A percentile compares a stretch with the other conserved stretches of the same genome.
Conservation (phyloP, 2,113 vertebrate genomes). For the Ctenodactylus gundi region DNA sequence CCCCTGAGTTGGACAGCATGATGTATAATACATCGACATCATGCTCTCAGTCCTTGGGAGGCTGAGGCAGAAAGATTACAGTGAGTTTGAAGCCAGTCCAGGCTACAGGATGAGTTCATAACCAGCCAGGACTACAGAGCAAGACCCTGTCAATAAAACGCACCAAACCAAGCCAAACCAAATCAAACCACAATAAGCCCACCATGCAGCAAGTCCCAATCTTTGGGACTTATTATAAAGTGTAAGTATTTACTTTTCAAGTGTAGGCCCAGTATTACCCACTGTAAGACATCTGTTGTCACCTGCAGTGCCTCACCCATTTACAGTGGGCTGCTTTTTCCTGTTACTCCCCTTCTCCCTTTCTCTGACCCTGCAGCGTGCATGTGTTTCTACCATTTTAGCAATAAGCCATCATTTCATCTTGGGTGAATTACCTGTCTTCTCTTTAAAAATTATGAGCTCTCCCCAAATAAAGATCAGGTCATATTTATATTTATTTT, state of each 20-base stretch:
- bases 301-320: not conserved
- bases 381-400: not conserved
- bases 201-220: not conserved
- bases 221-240: not conserved
- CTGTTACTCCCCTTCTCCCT: not conserved
- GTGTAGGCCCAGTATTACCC: not conserved
- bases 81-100: too few species aligned
- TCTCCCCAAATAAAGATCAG: not conserved
- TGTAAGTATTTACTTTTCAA: not conserved
- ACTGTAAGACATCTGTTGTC: not conserved
- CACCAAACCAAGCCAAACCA: too few species aligned
- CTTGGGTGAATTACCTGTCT: not conserved
- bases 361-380: not conserved
- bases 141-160: too few species aligned
- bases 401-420: not conserved
- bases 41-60: too few species aligned
- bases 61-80: too few species aligned
- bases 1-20: not conserved
- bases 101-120: too few species aligned
- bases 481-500: not conserved
- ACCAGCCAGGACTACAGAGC: too few species aligned
- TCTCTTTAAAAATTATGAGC: not conserved
- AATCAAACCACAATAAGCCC: too few species aligned
- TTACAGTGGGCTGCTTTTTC: not conserved
- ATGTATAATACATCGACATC: rapidly evolving